These are phyloP conservation scores for Drosophila austrosaltans DNA, from an alignment of 2,888 invertebrate species.

Conservation along the genomic window DNA sequence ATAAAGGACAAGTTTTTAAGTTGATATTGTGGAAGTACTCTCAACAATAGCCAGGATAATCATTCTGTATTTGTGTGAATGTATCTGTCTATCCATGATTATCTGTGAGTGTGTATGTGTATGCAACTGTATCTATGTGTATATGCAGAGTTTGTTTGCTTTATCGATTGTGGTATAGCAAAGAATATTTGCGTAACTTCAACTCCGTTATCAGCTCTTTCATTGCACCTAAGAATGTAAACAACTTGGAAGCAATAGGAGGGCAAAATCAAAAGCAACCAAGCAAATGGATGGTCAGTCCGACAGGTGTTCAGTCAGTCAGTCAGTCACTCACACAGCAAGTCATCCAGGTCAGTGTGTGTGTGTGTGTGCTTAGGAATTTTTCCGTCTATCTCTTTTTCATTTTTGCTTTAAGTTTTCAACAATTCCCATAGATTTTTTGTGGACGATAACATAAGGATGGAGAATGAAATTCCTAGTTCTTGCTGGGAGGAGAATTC, in stretches of 20 bases:
- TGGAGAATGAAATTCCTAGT: no score
- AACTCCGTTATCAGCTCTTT: slow-evolving; percentile 30
- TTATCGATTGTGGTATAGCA: slow-evolving; percentile 63
- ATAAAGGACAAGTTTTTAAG: slow-evolving; percentile 40
- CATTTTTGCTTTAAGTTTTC: neutral
- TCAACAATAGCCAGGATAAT: slow-evolving; percentile 28
- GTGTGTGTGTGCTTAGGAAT: neutral
- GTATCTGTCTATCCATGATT: neutral
- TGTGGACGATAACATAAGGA: no score
- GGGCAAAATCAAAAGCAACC: slow-evolving; percentile 27
- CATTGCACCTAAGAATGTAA: slow-evolving; percentile 51
- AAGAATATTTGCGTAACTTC: slow-evolving; percentile 40
- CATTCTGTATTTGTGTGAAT: slow-evolving; percentile 11
- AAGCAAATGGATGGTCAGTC: slow-evolving; percentile 20
- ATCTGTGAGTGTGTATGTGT: neutral
- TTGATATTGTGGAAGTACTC: slow-evolving; percentile 41
- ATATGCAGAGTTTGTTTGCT: slow-evolving; percentile 49
- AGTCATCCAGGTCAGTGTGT: slow-evolving; percentile 16
- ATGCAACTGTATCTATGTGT: neutral
- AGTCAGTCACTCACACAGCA: slow-evolving; percentile 21
- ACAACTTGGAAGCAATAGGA: slow-evolving; percentile 50
- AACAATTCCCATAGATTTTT: neutral
- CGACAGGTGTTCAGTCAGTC: slow-evolving; percentile 28
- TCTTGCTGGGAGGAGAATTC: no score
- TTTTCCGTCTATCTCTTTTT: neutral